A percentile compares a stretch with the other conserved stretches of the same genome.
Conservation (phyloP, 1,140 invertebrate genomes). For the Meloidogyne chitwoodi region DNA sequence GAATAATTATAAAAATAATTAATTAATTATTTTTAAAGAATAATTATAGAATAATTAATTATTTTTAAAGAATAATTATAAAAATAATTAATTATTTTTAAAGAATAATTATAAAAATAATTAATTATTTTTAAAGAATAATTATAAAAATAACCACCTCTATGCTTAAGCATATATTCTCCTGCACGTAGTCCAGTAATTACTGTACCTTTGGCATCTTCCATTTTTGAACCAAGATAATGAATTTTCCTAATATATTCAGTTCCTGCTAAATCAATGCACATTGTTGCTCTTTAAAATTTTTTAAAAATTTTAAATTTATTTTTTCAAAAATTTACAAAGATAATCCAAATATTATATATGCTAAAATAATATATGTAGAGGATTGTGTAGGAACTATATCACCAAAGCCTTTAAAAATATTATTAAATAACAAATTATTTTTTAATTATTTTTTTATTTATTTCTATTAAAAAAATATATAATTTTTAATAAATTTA, state of each 20-base stretch:
- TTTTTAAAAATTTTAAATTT: not conserved
- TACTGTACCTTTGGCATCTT: constrained; percentile 58
- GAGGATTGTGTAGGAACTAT: constrained; percentile 59
- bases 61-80: too few relatives aligned
- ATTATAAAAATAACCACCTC: too few relatives aligned
- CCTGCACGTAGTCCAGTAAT: constrained; percentile 45
- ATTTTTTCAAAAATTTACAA: constrained; percentile 37
- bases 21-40: too few relatives aligned
- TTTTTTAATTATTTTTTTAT: not conserved
- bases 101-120: too few relatives aligned
- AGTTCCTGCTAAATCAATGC: constrained; percentile 57
- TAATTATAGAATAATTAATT: too few relatives aligned
- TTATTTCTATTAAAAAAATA: not conserved
- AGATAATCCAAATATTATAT: constrained; percentile 59
- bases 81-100: too few relatives aligned
- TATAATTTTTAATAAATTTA: not conserved
- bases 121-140: too few relatives aligned
- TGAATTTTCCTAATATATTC: constrained; percentile 59
- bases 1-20: too few relatives aligned
- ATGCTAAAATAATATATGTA: constrained; percentile 59
- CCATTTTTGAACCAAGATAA: constrained; percentile 59
- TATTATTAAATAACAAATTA: too few relatives aligned
- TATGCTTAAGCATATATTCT: constrained; percentile 36
- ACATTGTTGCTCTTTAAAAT: constrained; percentile 54
- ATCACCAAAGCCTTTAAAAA: constrained; percentile 51